Evolutionary conservation across 92 coral and sea anemone genomes (phyloP).

Genomic region (Parazoanthus atlanticus): DNA sequence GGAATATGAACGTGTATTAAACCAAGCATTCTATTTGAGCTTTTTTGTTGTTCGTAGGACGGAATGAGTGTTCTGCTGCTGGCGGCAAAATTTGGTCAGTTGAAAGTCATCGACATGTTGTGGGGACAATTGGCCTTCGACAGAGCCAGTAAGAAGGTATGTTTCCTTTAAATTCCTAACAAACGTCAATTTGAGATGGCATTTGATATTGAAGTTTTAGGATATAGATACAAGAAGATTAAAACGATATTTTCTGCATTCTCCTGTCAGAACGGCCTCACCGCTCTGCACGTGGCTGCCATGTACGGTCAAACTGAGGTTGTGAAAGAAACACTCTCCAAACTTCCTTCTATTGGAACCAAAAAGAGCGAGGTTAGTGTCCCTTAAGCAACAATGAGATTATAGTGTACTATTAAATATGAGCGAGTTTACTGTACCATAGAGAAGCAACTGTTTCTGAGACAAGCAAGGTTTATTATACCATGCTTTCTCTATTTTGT

Average conservation of each 20-base stretch:
- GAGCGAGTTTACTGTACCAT: not conserved
- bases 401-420: not conserved
- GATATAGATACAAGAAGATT: too few species aligned
- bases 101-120: conserved; percentile 84
- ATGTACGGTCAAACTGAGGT: conserved; percentile 86
- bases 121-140: conserved; percentile 85
- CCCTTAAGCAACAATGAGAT: not conserved
- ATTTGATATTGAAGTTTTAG: not conserved
- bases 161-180: not conserved
- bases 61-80: conserved; percentile 87
- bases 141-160: conserved; percentile 75
- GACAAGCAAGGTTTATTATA: not conserved
- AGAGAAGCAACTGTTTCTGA: not conserved
- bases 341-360: conserved; percentile 71
- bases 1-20: too few species aligned
- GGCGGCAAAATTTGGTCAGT: conserved; percentile 89
- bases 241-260: not conserved
- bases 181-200: not conserved
- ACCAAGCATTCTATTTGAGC: not conserved
- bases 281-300: conserved; percentile 95
- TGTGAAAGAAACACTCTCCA: conserved; percentile 80
- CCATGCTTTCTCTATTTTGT: too few species aligned
- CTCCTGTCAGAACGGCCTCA: conserved; percentile 76
- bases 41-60: conserved; percentile 51
- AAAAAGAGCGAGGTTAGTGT: conserved; percentile 71